Base-by-base conservation (phyloP, 2,888 invertebrate genomes). In the Seladonia tumulorum region DNA sequence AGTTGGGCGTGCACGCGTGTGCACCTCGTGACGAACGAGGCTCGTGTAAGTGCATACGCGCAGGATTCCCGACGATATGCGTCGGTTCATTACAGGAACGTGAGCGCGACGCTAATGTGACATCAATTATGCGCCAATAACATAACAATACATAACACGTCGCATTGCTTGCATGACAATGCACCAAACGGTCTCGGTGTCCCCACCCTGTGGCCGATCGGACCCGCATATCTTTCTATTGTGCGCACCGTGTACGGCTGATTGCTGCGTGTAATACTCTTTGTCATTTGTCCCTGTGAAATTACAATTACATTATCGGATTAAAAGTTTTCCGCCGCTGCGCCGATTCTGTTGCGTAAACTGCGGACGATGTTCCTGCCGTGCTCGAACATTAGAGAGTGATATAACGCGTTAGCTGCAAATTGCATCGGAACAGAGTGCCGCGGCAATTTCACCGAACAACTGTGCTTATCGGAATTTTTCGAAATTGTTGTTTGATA, bases 91-190 rank as follows among this genome's bases (percentile, higher is more conserved):
- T 93, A 93, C 90, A 92, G 93, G 83, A 90, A 91, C 93, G 91
- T 92, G 93, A 85, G 88, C 88, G 84, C 90, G 93, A 93, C 91
- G 91, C 93, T 93, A 93, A 93, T 93, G 94, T 92, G 93, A 93
- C 93, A 94, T 93, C 94, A 93, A 94, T 93, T 93, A 93, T 93
- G 94, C 93, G 92, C 93, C 93, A 93, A 93, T 93, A 93, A 93
- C 93, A 93, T 93, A 93, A 94, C 93, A 93, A 93, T 93, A 93
- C 93, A 93, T 93, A 93, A 93, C 93, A 93, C 93, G 93, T 93
- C 92, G 92, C 93, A 93, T 93, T 93, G 93, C 93, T 93, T 93
- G 93, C 93, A 93, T 93, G 93, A 93, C 93, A 93, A 93, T 93
- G 91, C 91, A 85, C 90, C 86, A 81, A 53, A 53, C 53, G 89